These are phyloP conservation scores for Pectinophora gossypiella DNA, from an alignment of 1,140 invertebrate species.

Conservation along the genomic window DNA sequence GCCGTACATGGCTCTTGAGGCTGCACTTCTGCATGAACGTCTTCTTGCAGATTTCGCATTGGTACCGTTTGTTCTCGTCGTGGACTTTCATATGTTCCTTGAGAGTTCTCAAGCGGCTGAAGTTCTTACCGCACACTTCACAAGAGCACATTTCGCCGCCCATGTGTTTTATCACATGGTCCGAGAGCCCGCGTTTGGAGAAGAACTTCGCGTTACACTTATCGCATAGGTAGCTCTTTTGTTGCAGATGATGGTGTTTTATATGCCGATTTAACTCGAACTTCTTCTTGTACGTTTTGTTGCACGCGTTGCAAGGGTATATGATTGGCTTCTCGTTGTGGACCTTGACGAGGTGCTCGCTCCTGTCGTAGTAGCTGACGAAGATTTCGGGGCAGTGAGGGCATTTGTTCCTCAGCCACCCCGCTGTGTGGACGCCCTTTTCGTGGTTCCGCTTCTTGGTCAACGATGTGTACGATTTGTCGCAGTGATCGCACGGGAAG, in stretches of 20 bases:
- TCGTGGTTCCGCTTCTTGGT: constrained; percentile 63
- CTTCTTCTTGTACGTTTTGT: constrained; percentile 64
- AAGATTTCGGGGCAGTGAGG: constrained; percentile 69
- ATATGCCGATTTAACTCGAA: constrained; percentile 64
- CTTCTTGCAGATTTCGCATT: constrained; percentile 79
- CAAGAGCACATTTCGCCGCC: constrained; percentile 77
- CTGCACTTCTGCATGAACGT: constrained; percentile 77
- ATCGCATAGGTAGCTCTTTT: constrained; percentile 62
- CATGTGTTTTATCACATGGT: constrained; percentile 54
- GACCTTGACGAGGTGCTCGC: constrained; percentile 60
- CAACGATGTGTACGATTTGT: constrained; percentile 55
- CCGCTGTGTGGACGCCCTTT: constrained; percentile 57
- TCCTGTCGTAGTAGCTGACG: constrained; percentile 63
- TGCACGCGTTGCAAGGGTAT: constrained; percentile 70
- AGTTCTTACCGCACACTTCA: constrained; percentile 82
- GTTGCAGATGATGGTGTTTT: constrained; percentile 66
- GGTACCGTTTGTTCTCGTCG: constrained; percentile 77
- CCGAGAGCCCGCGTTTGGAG: constrained; percentile 63
- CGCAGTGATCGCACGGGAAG: constrained; percentile 58
- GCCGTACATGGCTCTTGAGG: constrained; percentile 68
- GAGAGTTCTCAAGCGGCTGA: constrained; percentile 84
- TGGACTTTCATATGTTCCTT: constrained; percentile 81
- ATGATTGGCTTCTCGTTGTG: constrained; percentile 57
- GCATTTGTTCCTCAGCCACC: constrained; percentile 67
- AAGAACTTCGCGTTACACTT: constrained; percentile 69